Conservation (phyloP, 2,797 vertebrate species). For the Phataginus tetradactyla region DNA sequence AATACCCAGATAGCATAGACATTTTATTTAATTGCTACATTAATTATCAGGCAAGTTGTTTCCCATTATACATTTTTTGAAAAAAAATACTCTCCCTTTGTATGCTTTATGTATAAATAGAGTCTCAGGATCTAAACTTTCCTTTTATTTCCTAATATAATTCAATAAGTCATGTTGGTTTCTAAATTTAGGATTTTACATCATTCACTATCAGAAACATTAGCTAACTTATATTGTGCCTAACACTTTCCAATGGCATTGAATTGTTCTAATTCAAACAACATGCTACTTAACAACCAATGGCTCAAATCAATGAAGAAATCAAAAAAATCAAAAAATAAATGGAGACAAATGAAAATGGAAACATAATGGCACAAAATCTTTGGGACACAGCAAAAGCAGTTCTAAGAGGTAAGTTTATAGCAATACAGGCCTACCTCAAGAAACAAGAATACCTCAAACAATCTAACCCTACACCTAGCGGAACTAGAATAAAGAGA, state of each 20-base stretch:
- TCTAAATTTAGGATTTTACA: neutral
- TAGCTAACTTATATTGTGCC: neutral
- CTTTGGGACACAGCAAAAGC: too few relatives aligned
- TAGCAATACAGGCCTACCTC: too few relatives aligned
- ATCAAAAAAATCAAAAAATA: too few relatives aligned
- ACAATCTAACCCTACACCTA: too few relatives aligned
- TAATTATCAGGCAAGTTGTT: neutral
- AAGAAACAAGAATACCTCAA: too few relatives aligned
- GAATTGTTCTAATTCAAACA: neutral
- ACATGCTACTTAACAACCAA: too few relatives aligned
- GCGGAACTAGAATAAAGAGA: too few relatives aligned
- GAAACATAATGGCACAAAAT: too few relatives aligned
- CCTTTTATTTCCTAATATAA: neutral
- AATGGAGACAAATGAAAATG: too few relatives aligned
- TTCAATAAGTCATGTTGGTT: neutral
- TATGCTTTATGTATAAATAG: neutral
- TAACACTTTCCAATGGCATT: neutral
- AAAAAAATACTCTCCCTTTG: neutral
- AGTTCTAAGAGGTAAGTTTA: too few relatives aligned
- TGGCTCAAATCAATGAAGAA: too few relatives aligned
- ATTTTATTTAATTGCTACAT: neutral
- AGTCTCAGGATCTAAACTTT: neutral
- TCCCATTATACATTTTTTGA: neutral
- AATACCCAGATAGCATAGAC: neutral
- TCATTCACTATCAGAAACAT: neutral